phyloP scores from a whole-genome alignment of 2,888 invertebrate species.

The Neoaliturus tenellus region DNA sequence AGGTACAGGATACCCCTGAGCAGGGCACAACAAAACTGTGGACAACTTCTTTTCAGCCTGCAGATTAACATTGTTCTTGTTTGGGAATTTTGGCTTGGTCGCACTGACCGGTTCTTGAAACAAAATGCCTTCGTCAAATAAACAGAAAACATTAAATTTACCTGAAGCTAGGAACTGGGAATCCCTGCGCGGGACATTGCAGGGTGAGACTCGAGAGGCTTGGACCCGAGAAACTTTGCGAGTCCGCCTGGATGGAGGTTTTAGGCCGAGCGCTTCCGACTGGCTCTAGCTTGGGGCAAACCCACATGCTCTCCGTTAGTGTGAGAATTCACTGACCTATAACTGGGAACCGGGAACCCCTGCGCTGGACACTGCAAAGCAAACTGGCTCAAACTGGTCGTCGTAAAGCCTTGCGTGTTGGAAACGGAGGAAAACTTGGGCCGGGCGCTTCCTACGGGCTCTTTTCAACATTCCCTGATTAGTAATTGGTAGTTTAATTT shows the following conservation, averaged over 20 bases:
- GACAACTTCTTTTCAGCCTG: constrained; percentile 73
- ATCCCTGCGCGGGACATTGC: constrained; percentile 79
- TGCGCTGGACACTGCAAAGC: constrained; percentile 76
- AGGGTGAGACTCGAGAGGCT: constrained; percentile 71
- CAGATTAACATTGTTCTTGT: constrained; percentile 70
- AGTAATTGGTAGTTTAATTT: not conserved
- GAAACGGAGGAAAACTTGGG: constrained; percentile 57
- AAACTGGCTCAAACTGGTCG: constrained; percentile 65
- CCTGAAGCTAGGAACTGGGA: constrained; percentile 83
- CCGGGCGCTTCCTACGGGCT: constrained; percentile 50
- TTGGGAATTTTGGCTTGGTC: constrained; percentile 77
- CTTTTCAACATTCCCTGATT: constrained; percentile 7
- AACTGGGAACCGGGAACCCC: constrained; percentile 82
- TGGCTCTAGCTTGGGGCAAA: constrained; percentile 74
- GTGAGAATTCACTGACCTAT: constrained; percentile 77
- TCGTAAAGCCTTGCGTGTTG: constrained; percentile 52
- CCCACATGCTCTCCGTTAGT: not conserved
- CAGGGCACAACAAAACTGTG: constrained; percentile 79
- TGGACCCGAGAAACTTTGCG: constrained; percentile 69
- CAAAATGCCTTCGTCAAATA: constrained; percentile 50
- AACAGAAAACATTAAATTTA: too few species aligned
- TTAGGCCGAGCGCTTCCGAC: constrained; percentile 82
- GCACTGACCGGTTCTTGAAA: constrained; percentile 77
- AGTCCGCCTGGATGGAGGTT: constrained; percentile 75
- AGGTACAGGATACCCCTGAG: constrained; percentile 81